phyloP scores from a whole-genome alignment of 2,888 invertebrate genomes.

The Elegia similella region DNA sequence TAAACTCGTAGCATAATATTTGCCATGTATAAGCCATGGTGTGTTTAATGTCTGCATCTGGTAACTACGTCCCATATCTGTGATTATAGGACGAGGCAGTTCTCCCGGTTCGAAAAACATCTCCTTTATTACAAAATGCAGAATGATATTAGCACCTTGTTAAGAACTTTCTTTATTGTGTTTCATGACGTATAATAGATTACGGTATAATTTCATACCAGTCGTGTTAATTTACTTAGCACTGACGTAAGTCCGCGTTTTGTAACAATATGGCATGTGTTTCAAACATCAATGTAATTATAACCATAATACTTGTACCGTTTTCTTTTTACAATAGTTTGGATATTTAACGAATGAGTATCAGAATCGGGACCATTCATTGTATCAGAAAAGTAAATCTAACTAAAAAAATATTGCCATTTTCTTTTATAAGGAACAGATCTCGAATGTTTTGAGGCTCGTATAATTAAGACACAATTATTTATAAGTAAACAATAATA shows the following conservation, averaged over 20 bases:
- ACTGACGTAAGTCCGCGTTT: too few species aligned
- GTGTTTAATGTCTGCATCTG: conserved; percentile 5
- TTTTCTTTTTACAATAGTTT: not conserved
- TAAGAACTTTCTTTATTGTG: too few species aligned
- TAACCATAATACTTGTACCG: not conserved
- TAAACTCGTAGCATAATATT: conserved; percentile 7
- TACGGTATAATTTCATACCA: too few species aligned
- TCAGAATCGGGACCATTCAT: conserved; percentile 2
- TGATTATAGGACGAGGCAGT: conserved; percentile 16
- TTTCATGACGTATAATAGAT: too few species aligned
- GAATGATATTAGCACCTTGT: too few species aligned
- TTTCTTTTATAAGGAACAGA: conserved; percentile 7
- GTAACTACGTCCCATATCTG: conserved; percentile 21
- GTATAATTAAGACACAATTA: conserved; percentile 8
- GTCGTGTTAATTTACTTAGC: too few species aligned
- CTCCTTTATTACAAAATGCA: too few species aligned
- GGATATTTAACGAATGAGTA: not conserved
- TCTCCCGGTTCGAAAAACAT: not conserved
- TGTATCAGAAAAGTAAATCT: not conserved
- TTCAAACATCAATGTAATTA: not conserved
- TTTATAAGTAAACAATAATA: conserved; percentile 1
- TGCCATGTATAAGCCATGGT: not conserved
- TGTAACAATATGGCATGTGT: too few species aligned
- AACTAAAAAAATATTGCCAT: conserved; percentile 7
- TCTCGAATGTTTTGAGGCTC: conserved; percentile 13